phyloP scores from a whole-genome alignment of 2,113 vertebrate genomes.

The Anthoscopus minutus region DNA sequence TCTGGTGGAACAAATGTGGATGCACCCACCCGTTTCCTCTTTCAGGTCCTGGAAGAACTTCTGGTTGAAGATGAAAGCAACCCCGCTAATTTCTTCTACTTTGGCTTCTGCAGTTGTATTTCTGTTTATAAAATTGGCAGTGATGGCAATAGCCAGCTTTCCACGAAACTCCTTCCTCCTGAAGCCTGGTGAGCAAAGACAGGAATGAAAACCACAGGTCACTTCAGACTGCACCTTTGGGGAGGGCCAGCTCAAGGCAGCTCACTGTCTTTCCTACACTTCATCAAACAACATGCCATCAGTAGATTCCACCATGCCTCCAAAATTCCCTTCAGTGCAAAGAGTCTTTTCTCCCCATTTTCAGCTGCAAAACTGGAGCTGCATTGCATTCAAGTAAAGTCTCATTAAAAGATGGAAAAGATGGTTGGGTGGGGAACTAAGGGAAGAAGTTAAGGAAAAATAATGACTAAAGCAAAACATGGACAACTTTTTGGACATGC shows the following conservation, averaged over 20 bases:
- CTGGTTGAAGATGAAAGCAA: slow-evolving; percentile 99
- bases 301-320: background rate
- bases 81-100: slow-evolving; percentile 97
- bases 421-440: background rate
- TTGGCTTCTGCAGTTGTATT: slow-evolving; percentile 96
- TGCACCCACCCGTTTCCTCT: slow-evolving; percentile 87
- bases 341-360: background rate
- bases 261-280: background rate
- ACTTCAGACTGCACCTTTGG: background rate
- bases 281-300: background rate
- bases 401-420: background rate
- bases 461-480: background rate
- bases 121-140: slow-evolving; percentile 97
- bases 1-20: background rate
- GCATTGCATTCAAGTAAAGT: background rate
- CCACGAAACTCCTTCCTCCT: slow-evolving; percentile 95
- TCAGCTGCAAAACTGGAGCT: background rate
- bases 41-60: slow-evolving; percentile 97
- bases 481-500: accelerated
- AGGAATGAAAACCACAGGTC: background rate
- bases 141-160: slow-evolving; percentile 96
- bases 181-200: slow-evolving; percentile 77
- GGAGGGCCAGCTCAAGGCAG: background rate
- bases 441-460: background rate
- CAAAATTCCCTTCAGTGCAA: background rate